Evolutionary conservation across 2,888 invertebrate species (phyloP).

Genomic region (Tenthredo distinguenda): DNA sequence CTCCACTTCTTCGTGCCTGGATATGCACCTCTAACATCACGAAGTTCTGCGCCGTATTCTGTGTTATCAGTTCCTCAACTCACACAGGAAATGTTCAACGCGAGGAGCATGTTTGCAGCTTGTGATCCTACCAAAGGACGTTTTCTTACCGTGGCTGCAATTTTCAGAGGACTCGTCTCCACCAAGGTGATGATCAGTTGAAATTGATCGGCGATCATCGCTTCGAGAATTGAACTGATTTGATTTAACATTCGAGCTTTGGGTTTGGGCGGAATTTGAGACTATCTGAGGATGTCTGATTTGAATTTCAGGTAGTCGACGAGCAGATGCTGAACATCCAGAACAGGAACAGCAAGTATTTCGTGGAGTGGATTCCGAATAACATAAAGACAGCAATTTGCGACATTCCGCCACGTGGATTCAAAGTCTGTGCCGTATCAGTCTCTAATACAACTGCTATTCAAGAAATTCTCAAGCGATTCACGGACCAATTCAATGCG

Average conservation of each 20-base stretch:
- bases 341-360: slow-evolving; percentile 83
- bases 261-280: neutral
- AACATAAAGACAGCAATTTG: slow-evolving; percentile 91
- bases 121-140: slow-evolving; percentile 87
- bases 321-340: slow-evolving; percentile 86
- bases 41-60: slow-evolving; percentile 85
- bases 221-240: neutral
- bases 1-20: slow-evolving; percentile 95
- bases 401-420: slow-evolving; percentile 87
- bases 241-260: no score
- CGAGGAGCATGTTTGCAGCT: slow-evolving; percentile 90
- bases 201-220: neutral
- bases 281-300: neutral
- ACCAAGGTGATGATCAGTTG: slow-evolving; percentile 82
- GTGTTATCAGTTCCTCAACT: slow-evolving; percentile 87
- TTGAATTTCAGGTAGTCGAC: slow-evolving; percentile 79
- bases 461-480: slow-evolving; percentile 93
- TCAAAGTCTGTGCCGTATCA: slow-evolving; percentile 94
- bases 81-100: slow-evolving; percentile 89
- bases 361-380: slow-evolving; percentile 89
- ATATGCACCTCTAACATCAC: slow-evolving; percentile 87
- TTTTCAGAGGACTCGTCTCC: slow-evolving; percentile 86
- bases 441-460: slow-evolving; percentile 93
- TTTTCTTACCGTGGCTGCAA: slow-evolving; percentile 86
- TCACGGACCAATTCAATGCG: slow-evolving; percentile 92